Base-by-base conservation (phyloP, 2,797 vertebrate species). In the Discoglossus pictus region DNA sequence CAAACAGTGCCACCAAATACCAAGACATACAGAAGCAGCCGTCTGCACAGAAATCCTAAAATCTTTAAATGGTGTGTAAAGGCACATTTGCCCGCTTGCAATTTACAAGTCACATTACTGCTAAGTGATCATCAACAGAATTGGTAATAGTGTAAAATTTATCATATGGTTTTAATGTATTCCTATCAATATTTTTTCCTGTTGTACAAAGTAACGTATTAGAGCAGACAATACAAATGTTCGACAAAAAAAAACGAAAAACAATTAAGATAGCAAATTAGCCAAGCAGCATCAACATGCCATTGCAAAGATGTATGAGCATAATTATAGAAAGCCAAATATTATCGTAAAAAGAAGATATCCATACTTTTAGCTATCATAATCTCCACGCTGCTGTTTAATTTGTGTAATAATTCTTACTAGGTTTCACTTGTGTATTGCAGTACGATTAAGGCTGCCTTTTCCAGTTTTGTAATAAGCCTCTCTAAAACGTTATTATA, bases 251-350 rank as follows among this genome's bases (percentile, higher is more conserved):
- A n/a, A n/a, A n/a, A n/a, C n/a, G n/a, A n/a, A n/a, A 70, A 70
- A 70, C 68, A 70, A 70, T 70, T 70, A 70, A 48, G 52, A 50
- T 70, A 24, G 68, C 44, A 65, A 71, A 71, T 71, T 71, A 71
- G 46, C 61, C 20, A 65, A 59, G 54, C 24, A 52, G 27, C 53
- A 59, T 71, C 61, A 71, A 65, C 53, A 51, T 43, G 68, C 53
- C 44, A 71, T 40, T 23, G 8, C 9, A 9, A 21, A 71, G 68
- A 71, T 71, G 20, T 71, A 71, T 65, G 68, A 50, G 68, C 52
- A 15, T 59, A 71, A 71, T 71, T 64, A 71, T 64, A 59, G 51
- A 64, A 56, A 43, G 52, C 56, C 68, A 71, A 71, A 71, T 71
- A 71, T 64, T 71, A 59, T 61, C 38, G 46, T 71, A 71, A 71